Base-by-base conservation (phyloP, 2,797 vertebrate genomes). In the Carduelis carduelis region DNA sequence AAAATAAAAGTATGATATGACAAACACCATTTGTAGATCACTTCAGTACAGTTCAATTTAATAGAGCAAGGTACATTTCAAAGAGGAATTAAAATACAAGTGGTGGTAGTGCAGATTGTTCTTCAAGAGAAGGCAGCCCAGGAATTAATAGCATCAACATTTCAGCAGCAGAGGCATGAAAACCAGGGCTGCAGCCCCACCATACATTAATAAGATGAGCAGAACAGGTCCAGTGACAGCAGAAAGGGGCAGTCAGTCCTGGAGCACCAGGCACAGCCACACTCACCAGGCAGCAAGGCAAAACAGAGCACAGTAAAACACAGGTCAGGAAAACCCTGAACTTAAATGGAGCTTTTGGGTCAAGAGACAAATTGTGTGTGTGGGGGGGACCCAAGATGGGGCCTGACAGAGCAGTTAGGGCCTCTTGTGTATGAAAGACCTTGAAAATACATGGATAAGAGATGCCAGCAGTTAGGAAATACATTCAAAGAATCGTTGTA, bases 331-430 rank as follows among this genome's bases (percentile, higher is more conserved):
- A 76, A 17, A 53, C 3, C 12, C 30, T 47, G 69, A 83, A 37
- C 2, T 35, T 27, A 55, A 70, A 41, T 11, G 2, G 12, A 68
- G 14, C 4, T 65, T 43, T 63, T 46, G 35, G 17, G 32, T 17
- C 23, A 68, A 35, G 2, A 27, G 8, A 35, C 3, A 70, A 61
- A 46, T 32, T 13, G 27, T 1, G 1, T 2, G 1, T 63, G 20
- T 35, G 35, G 35, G 35, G 35, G 35, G 15, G 12, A 50, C 7
- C 2, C 18, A 37, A 35, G 14, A 10, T 37, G 32, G 52, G 26
- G 17, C 22, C 41, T 20, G 16, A 44, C n/a, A 63, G 47, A 27
- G 24, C 17, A 63, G 5, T 53, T 53, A 65, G 43, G 21, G 23
- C 4, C 30, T 78, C 16, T 69, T 4, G 0, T 23, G 1, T 41